Evolutionary conservation across 2,797 vertebrate species (phyloP).

Genomic region (Oophaga sylvatica): DNA sequence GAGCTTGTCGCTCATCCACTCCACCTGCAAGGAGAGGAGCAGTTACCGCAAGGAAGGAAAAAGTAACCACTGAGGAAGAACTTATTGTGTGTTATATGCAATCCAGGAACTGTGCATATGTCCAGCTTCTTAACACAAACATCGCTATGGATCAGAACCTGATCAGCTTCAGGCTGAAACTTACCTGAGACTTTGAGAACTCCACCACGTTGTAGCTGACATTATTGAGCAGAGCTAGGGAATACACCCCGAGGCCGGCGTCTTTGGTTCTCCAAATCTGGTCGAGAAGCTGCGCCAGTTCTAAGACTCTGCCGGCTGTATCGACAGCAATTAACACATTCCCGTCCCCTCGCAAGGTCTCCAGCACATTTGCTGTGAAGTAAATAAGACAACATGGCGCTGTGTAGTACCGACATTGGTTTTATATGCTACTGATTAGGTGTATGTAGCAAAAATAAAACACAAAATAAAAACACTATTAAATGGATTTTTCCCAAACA

Average conservation of each 20-base stretch:
- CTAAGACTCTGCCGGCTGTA: conserved; percentile 94
- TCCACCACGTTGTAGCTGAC: conserved; percentile 99
- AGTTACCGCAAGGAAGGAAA: not conserved
- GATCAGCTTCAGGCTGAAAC: not conserved
- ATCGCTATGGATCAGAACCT: not conserved
- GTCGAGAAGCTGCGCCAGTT: conserved; percentile 95
- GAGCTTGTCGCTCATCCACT: conserved; percentile 99
- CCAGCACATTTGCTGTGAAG: conserved; percentile 91
- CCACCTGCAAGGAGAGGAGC: conserved; percentile 78
- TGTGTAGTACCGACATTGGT: not conserved
- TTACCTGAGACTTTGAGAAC: conserved; percentile 98
- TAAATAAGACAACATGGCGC: not conserved
- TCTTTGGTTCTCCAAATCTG: conserved; percentile 99
- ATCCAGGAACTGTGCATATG: not conserved
- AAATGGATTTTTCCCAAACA: too few species aligned
- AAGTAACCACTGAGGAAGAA: not conserved
- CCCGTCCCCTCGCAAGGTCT: conserved; percentile 93
- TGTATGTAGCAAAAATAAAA: too few species aligned
- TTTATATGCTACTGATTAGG: not conserved
- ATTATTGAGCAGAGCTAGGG: conserved; percentile 93
- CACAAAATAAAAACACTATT: too few species aligned
- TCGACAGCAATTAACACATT: conserved; percentile 96
- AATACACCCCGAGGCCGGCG: conserved; percentile 92
- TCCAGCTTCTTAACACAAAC: not conserved
- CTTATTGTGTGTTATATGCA: not conserved